Evolutionary conservation across 1,140 invertebrate genomes (phyloP), one percentile per base, ranked within the genome.

Genomic region (Achatina immaculata): DNA sequence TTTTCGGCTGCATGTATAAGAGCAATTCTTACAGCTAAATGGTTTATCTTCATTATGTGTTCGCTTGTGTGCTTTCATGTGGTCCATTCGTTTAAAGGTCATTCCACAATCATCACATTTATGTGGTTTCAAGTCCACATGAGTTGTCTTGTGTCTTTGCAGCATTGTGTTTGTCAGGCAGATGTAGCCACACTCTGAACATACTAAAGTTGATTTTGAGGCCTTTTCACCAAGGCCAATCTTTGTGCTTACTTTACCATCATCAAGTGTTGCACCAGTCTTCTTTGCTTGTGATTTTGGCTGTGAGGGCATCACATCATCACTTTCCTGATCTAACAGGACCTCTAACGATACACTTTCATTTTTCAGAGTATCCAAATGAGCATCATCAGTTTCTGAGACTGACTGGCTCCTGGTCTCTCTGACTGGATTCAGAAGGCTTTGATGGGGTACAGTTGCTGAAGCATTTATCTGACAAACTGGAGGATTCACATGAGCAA

Each of bases 1-100:
- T 21, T 83, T 86, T 42, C 84, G 58, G 24, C 81, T 84, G 66
- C 88, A 88, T 3, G 80, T 66, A 38, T 94, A 94, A 1, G 82
- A 76, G 71, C 98, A 99, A 88, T 98, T 96, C 21, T 96, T 96
- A 92, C 98, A 99, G 0, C 95, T 96, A 92, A 98, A 99, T 0
- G 98, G 98, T 89, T 99, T 99, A 92, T 99, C 97, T 0, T 98
- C 98, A 0, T 97, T 99, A 92, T 99, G 98, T 6, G 96, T 97
- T 40, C 98, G 93, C 81, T 98, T 93, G 88, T 98, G 97, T 85
- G 97, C 97, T 90, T 97, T 96, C 4, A 99, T 94, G 0, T 97
- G 95, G 91, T 97, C 97, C 0, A 97, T 97, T 36, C 97, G 93
- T 0, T 96, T 98, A 92, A 99, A 99, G 72, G 95, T 93, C 90